Conservation (phyloP, 2,113 vertebrate species). For the Scytalopus superciliaris region DNA sequence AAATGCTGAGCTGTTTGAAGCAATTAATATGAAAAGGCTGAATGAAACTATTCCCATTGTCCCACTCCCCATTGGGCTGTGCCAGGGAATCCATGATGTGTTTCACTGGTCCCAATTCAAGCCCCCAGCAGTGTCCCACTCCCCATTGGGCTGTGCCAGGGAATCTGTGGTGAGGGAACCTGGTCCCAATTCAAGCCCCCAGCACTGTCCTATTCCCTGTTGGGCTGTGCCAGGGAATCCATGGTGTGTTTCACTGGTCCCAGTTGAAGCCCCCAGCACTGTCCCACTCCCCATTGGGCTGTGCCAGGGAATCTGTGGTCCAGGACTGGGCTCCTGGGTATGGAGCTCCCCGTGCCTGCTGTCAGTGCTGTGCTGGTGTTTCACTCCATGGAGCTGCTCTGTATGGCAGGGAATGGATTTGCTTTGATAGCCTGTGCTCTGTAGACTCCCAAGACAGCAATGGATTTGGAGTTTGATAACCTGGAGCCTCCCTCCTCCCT, state of each 20-base stretch:
- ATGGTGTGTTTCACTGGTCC: neutral
- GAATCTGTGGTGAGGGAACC: too few species aligned
- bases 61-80: neutral
- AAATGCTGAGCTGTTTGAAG: neutral
- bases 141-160: too few species aligned
- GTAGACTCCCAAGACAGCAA: neutral
- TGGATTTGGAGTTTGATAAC: neutral
- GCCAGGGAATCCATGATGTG: too few species aligned
- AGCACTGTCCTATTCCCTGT: accelerated
- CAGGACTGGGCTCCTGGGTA: too few species aligned
- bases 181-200: neutral
- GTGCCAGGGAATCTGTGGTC: neutral
- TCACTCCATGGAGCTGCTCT: neutral
- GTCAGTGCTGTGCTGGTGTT: neutral
- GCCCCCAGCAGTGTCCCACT: too few species aligned
- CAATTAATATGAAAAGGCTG: neutral
- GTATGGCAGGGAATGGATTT: neutral
- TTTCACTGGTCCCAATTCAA: neutral
- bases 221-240: neutral
- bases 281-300: neutral
- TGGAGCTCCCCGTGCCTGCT: accelerated
- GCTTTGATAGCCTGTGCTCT: neutral
- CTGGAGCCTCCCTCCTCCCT: too few species aligned
- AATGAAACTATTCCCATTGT: neutral
- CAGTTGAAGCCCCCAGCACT: neutral